Conservation (phyloP, 1,140 invertebrate genomes). For the Diabrotica virgifera region DNA sequence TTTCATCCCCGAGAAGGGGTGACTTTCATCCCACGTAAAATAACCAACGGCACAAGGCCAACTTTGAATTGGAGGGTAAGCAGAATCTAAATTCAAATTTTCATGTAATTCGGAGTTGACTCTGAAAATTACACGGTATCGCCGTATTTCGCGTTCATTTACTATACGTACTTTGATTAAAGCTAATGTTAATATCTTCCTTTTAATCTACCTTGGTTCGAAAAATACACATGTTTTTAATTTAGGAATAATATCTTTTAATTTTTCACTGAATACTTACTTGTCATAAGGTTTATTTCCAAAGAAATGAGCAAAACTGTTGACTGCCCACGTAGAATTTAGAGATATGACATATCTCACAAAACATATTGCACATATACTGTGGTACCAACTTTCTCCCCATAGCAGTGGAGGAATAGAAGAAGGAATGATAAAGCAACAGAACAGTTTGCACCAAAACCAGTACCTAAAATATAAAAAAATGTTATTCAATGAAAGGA, state of each 20-base stretch:
- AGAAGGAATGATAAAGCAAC: conserved; percentile 69
- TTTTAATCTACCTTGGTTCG: too few species aligned
- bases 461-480: conserved; percentile 61
- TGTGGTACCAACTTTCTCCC: conserved; percentile 50
- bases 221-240: background rate
- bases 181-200: too few species aligned
- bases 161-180: too few species aligned
- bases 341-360: conserved; percentile 66
- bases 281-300: conserved; percentile 64
- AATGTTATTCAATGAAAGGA: background rate
- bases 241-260: background rate
- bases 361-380: conserved; percentile 51
- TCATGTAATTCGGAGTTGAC: too few species aligned
- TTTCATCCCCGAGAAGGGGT: too few species aligned
- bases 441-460: conserved; percentile 64
- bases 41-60: too few species aligned
- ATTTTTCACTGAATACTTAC: conserved; percentile 48
- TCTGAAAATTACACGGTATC: too few species aligned
- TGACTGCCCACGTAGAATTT: conserved; percentile 85
- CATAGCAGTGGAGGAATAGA: conserved; percentile 53
- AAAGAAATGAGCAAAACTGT: conserved; percentile 80
- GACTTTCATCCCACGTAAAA: too few species aligned
- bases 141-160: too few species aligned
- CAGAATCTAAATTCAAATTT: too few species aligned
- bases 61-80: too few species aligned